Conservation (phyloP, 2,113 vertebrate genomes). For the Gadus macrocephalus region DNA sequence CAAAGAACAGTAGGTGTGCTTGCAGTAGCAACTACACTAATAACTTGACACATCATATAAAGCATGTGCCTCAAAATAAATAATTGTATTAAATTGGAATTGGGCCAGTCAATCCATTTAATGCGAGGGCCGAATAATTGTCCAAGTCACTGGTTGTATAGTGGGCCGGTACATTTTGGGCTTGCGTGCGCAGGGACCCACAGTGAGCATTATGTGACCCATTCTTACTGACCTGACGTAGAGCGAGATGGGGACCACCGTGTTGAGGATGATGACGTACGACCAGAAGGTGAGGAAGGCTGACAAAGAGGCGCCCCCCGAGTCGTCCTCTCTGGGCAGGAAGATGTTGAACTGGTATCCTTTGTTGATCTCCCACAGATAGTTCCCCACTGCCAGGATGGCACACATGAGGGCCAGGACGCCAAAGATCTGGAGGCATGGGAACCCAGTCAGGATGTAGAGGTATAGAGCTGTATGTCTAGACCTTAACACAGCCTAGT, state of each 20-base stretch:
- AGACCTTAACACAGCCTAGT: background rate
- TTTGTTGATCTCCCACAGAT: constrained; percentile 80
- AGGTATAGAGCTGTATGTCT: background rate
- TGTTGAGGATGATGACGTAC: constrained; percentile 97
- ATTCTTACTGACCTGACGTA: constrained; percentile 81
- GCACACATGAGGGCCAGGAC: constrained; percentile 85
- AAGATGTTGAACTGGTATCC: constrained; percentile 83
- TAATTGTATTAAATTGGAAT: no score
- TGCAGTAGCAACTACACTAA: no score
- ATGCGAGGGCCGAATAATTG: no score
- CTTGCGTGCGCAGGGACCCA: no score
- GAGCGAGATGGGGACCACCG: constrained; percentile 94
- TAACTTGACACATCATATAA: no score
- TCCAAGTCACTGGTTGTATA: no score
- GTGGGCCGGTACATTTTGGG: no score
- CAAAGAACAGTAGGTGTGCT: no score
- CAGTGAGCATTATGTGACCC: no score
- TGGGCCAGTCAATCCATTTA: no score
- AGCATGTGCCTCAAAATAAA: no score
- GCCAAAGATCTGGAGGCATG: constrained; percentile 80
- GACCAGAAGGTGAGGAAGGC: constrained; percentile 91
- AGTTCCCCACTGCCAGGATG: constrained; percentile 85
- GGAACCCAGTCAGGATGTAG: background rate
- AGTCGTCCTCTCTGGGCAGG: constrained; percentile 75
- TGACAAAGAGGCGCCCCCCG: constrained; percentile 69